Evolutionary conservation across 2,888 invertebrate species (phyloP).

Genomic region (Chloroclystis v-ata): DNA sequence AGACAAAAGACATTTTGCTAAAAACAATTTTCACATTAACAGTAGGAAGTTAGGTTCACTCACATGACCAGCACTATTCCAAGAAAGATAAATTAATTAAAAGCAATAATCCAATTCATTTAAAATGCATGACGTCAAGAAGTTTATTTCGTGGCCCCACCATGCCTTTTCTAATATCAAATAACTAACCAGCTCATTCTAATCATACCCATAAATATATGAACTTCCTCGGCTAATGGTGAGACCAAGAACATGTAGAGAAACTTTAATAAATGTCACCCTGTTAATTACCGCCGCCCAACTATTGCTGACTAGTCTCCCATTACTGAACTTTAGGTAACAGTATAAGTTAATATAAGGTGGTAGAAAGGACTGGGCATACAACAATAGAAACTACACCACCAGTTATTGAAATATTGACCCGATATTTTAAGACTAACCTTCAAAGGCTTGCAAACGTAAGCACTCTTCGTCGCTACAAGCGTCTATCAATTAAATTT

Average conservation of each 20-base stretch:
- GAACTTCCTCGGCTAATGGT: neutral
- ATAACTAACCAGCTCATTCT: neutral
- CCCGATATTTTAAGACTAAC: neutral
- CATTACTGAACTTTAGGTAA: neutral
- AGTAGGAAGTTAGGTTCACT: slow-evolving; percentile 1
- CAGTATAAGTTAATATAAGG: too few species aligned
- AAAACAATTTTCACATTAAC: slow-evolving; percentile 18
- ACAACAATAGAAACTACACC: too few species aligned
- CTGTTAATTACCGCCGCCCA: slow-evolving; percentile 3
- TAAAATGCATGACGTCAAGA: neutral
- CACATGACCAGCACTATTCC: neutral
- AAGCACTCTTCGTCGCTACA: slow-evolving; percentile 14
- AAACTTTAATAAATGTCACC: slow-evolving; percentile 2
- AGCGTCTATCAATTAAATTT: slow-evolving; percentile 22
- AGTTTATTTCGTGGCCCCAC: neutral
- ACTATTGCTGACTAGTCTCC: neutral
- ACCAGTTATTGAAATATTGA: too few species aligned
- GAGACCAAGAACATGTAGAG: neutral
- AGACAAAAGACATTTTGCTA: slow-evolving; percentile 22
- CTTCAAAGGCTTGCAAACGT: slow-evolving; percentile 2
- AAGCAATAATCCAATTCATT: neutral
- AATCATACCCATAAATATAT: neutral
- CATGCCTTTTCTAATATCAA: neutral
- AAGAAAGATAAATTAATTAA: too few species aligned
- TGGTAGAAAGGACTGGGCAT: neutral